Percentiles rank a stretch among this genome's conserved stretches.
Conservation (phyloP, 1,140 invertebrate species). For the Galleria mellonella region DNA sequence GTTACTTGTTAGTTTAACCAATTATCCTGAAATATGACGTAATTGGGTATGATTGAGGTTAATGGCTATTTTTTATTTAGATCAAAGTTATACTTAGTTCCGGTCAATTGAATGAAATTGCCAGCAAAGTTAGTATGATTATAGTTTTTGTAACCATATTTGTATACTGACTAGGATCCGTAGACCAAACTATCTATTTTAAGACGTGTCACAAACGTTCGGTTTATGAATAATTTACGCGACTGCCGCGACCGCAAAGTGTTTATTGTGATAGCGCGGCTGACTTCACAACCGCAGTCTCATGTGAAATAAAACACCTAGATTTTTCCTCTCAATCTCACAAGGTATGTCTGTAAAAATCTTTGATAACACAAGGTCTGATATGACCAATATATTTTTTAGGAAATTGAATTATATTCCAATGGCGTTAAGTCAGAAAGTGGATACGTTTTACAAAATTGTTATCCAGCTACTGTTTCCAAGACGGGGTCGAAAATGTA, state of each 20-base stretch:
- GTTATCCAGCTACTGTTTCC: slow-evolving; percentile 26
- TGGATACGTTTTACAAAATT: slow-evolving; percentile 22
- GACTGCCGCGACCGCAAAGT: slow-evolving; percentile 36
- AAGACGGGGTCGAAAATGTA: slow-evolving; percentile 25
- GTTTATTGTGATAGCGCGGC: slow-evolving; percentile 59
- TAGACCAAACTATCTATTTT: slow-evolving; percentile 22
- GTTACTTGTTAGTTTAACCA: no score
- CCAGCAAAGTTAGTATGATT: no score
- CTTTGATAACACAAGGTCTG: neutral
- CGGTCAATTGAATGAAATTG: no score
- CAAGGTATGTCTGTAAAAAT: slow-evolving; percentile 39
- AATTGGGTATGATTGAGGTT: no score
- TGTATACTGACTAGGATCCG: neutral
- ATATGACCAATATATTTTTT: slow-evolving; percentile 1
- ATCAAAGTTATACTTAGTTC: no score
- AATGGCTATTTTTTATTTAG: no score
- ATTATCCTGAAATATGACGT: no score
- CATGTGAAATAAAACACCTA: slow-evolving; percentile 66
- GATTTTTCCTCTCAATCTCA: slow-evolving; percentile 62
- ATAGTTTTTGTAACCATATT: no score
- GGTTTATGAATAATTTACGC: slow-evolving; percentile 49
- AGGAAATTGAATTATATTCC: slow-evolving; percentile 42
- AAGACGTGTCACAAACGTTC: slow-evolving; percentile 31
- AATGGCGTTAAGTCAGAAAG: slow-evolving; percentile 31
- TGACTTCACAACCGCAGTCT: slow-evolving; percentile 47